Evolutionary conservation across 2,797 vertebrate genomes (phyloP), one percentile per base, ranked within the genome.

Genomic region (Salarias fasciatus): DNA sequence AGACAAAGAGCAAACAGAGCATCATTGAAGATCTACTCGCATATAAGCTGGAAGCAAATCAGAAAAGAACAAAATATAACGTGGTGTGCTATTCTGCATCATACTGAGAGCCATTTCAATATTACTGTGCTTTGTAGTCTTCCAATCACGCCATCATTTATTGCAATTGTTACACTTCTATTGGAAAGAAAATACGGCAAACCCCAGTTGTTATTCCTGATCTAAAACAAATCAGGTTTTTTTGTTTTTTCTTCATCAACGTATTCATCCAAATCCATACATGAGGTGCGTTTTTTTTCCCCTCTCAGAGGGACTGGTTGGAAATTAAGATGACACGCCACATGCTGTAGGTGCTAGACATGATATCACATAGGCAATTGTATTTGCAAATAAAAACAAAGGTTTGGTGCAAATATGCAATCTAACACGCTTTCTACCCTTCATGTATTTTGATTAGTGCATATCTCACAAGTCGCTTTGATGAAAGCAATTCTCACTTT

Each of bases 401-500:
- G 49, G 11, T 79, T 76, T 43, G 30, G n/a, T 65, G 47, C 45
- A 41, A 76, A 54, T 41, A 31, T 5, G 8, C 33, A 13, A 51
- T 54, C 59, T 42, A 57, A 69, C 53, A 51, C 65, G 12, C 2
- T 38, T 18, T 56, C 59, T 35, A 36, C 29, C n/a, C 54, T 48
- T 52, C 47, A 47, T 55, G 53, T 57, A 42, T 65, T 77, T 71
- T 63, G 30, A 84, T 63, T 69, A 66, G 51, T 66, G 48, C 18
- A 36, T 45, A 52, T 80, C 14, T 75, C 40, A 14, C 24, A 60
- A 52, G 54, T 2, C 14, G 12, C 59, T 46, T 54, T 61, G 15
- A 14, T 38, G 8, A 63, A 42, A n/a, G 36, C 53, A 74, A 72
- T 77, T 84, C 37, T 77, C 79, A 78, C 77, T 71, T 79, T 18